Evolutionary conservation across 2,888 invertebrate genomes (phyloP), one percentile per base, ranked within the genome.

Genomic region (Catocala fraxini): DNA sequence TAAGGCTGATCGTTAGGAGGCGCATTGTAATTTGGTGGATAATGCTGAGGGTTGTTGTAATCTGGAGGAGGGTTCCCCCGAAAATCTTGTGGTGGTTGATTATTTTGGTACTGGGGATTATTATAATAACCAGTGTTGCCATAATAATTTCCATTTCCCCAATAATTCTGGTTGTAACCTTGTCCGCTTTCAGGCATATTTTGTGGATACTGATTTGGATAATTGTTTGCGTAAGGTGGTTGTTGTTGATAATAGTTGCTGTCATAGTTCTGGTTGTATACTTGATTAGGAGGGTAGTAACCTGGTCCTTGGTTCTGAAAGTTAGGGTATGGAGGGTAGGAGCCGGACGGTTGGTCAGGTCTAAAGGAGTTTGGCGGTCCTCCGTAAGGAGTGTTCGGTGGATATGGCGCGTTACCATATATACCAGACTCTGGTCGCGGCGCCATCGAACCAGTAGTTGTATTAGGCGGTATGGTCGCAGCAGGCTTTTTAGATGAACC

Each of bases 211-310:
- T 94, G 93, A 65, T 91, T 93, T 0, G 92, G 90, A 70, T 93
- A 94, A 70, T 90, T 92, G 67, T 85, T 90, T 25, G 84, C 80
- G 46, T 88, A 91, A 0, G 89, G 88, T 5, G 87, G 73, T 57
- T 77, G 84, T 63, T 92, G 93, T 54, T 87, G 90, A 62, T 94
- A 94, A 74, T 92, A 94, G 67, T 90, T 91, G 56, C 72, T 83
- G 33, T 90, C 90, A 62, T 89, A 93, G 69, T 93, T 93, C 70
- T 91, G 90, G 61, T 90, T 91, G 68, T 89, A 94, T 2, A 83
- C 84, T 79, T 90, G 94, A 71, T 95, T 95, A 41, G 95, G 95
- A 12, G 95, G 95, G 77, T 94, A 93, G 58, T 89, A 93, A 0
- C 91, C 91, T 5, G 87, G 80, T 1, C 80, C 80, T 5, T 84